Evolutionary conservation across 2,113 vertebrate genomes (phyloP), one percentile per base, ranked within the genome.

Genomic region (Chaetorhynchus papuensis): DNA sequence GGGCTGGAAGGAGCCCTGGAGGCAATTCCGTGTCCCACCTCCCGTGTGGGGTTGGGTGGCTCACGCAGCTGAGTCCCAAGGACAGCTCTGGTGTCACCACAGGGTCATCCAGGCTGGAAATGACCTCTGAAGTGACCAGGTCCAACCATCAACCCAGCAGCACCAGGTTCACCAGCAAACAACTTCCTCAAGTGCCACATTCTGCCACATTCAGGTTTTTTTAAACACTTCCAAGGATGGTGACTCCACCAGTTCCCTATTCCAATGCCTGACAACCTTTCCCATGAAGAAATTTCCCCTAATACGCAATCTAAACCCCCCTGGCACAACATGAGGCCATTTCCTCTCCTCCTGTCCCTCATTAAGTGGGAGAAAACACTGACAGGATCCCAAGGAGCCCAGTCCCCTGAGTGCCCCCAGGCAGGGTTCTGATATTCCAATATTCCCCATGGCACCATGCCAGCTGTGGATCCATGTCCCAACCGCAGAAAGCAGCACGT

Each of bases 391-490:
- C 66, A 4, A 17, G 20, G 8, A 72, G 11, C 53, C 53, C 68
- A 7, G 21, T 6, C 15, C 44, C 3, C 26, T 4, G 47, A 15
- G 15, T 18, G 12, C 5, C 45, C 63, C 24, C 9, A 2, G 10
- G 17, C 70, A 31, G 76, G 20, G 39, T 2, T 14, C 17, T 1
- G 1, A 41, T 13, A 4, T 13, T 20, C 60, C 59, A 61, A 3
- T 4, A 16, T 21, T 23, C 81, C 35, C 24, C 5, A 0, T 3
- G 26, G 15, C 24, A 30, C 4, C 10, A 0, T 15, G 45, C 53
- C 1, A 2, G 50, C 59, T 69, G 35, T 8, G 64, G 44, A 50
- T 17, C 23, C 11, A 1, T 0, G 0, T 35, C 54, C 75, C 27
- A 17, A 14, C n/a, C 49, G n/a, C 33, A 16, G 45, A 31, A 76